Base-by-base conservation (phyloP, 2,797 vertebrate genomes). In the Poeciliopsis turneri region DNA sequence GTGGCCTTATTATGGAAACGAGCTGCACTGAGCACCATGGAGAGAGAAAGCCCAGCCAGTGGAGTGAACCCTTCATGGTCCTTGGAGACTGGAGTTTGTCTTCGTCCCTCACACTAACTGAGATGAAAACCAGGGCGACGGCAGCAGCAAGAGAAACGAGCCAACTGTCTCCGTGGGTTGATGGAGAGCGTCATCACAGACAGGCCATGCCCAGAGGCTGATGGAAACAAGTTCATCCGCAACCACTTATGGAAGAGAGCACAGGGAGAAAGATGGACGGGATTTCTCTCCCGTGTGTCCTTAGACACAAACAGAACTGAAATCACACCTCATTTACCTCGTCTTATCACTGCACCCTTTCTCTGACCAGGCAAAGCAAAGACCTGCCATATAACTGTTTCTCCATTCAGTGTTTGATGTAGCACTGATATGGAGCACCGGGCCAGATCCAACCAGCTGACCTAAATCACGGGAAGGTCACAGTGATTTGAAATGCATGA, bases 1-100 rank as follows among this genome's bases (percentile, higher is more conserved):
- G 81, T 87, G 90, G 91, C 91, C 95, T 94, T 93, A 93, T 95
- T 95, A 95, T 92, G 91, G 89, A 88, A 89, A 94, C 84, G 78
- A 87, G 92, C 85, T 85, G 81, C 82, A 81, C 75, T 1, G 4
- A 78, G 82, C 30, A n/a, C 77, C 76, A 80, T 10, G 78, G 79
- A 49, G 84, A 81, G 74, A 86, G 75, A 76, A 78, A 81, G 61
- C 51, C 74, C 53, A 81, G 89, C 85, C 81, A 84, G 86, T 87
- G 86, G 85, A 92, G 90, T 83, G 86, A 91, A 88, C 77, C 85
- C 82, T 77, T 82, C 79, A 66, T 81, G 68, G 76, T 49, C 88
- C 85, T 87, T 73, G 75, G 87, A 89, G 88, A 90, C 84, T 72
- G 8, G 90, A 90, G 89, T 92, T 90, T 87, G 87, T 92, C 90